phyloP scores from a whole-genome alignment of 1,140 invertebrate genomes.

The Megathymus violae region DNA sequence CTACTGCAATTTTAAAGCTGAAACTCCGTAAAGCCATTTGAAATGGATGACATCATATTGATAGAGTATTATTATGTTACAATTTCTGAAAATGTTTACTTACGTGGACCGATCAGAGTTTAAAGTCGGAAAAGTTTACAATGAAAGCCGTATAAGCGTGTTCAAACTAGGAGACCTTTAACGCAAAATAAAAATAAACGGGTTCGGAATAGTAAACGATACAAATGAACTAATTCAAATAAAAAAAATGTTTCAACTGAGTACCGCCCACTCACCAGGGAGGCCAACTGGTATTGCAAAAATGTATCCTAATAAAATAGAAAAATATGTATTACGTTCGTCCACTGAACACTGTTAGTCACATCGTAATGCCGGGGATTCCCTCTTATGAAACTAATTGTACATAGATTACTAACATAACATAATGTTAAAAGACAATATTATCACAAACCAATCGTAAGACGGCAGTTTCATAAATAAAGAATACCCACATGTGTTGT shows the following conservation, averaged over 20 bases:
- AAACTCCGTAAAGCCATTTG: conserved; percentile 12
- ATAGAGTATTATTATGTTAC: background rate
- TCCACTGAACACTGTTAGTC: conserved; percentile 28
- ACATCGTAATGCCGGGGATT: conserved; percentile 17
- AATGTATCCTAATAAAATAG: conserved; percentile 78
- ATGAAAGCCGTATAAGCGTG: conserved; percentile 64
- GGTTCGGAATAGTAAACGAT: conserved; percentile 48
- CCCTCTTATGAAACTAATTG: conserved; percentile 25
- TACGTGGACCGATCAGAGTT: background rate
- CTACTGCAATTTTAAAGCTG: conserved; percentile 19
- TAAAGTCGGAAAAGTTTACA: conserved; percentile 34
- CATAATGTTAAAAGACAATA: too few relatives aligned
- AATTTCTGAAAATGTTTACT: background rate
- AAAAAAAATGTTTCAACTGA: conserved; percentile 40
- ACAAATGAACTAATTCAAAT: conserved; percentile 22
- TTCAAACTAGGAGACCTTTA: conserved; percentile 42
- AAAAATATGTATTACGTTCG: conserved; percentile 64
- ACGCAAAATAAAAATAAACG: conserved; percentile 39
- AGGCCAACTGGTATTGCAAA: conserved; percentile 80
- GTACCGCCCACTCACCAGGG: conserved; percentile 75
- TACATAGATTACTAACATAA: too few relatives aligned
- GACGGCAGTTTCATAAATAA: conserved; percentile 12
- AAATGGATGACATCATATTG: background rate
- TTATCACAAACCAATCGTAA: background rate
- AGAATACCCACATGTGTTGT: conserved; percentile 10